phyloP scores from a whole-genome alignment of 2,797 vertebrate genomes.

The Microhierax caerulescens region DNA sequence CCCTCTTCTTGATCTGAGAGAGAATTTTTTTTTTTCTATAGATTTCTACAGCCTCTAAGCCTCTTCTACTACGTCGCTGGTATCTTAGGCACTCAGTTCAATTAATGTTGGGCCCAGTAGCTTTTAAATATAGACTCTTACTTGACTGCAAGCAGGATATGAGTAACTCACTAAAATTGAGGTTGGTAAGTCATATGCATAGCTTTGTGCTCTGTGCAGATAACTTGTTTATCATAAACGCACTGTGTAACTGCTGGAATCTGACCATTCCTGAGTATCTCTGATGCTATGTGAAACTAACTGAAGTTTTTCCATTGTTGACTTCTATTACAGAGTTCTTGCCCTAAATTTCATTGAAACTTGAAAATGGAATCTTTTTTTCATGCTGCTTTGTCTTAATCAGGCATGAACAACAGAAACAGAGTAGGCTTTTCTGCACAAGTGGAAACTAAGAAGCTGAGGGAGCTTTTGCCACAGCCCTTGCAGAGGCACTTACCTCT shows the following conservation, averaged over 20 bases:
- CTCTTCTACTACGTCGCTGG: background rate
- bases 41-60: background rate
- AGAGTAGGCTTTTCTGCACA: background rate
- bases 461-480: background rate
- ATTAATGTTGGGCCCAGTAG: background rate
- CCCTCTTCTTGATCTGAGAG: slow-evolving; percentile 13
- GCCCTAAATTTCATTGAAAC: background rate
- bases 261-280: background rate
- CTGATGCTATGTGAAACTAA: background rate
- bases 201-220: background rate
- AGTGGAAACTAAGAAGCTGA: background rate
- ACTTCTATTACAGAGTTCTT: background rate
- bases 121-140: slow-evolving; percentile 3
- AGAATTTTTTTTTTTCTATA: background rate
- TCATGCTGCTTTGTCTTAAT: background rate
- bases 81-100: background rate
- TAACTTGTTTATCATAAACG: background rate
- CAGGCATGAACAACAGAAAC: background rate
- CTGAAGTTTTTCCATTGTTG: background rate
- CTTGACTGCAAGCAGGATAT: background rate
- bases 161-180: background rate
- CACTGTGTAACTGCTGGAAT: background rate
- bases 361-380: background rate
- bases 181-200: background rate
- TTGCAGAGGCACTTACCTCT: background rate